Percentiles rank a stretch among this genome's conserved stretches.
phyloP scores from a whole-genome alignment of 92 coral and sea anemone species.

The Metridium senile region DNA sequence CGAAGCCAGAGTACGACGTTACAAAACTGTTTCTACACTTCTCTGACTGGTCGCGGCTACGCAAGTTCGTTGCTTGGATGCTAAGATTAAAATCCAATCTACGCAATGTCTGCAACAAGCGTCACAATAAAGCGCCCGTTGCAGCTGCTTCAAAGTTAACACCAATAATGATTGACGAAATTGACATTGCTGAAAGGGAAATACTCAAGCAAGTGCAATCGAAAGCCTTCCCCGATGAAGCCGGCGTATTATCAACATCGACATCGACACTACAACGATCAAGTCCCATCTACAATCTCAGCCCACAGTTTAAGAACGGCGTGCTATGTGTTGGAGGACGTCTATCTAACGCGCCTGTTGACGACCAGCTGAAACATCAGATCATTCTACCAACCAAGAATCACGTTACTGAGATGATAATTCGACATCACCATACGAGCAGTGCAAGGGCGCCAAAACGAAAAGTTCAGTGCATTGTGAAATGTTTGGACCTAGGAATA shows the following conservation, averaged over 20 bases:
- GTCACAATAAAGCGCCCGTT: conserved; percentile 1
- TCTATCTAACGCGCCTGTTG: conserved; percentile 38
- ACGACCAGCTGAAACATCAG: conserved; percentile 46
- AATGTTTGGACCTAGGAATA: no score
- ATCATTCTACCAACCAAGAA: conserved; percentile 42
- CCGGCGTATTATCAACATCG: not conserved
- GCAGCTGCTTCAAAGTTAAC: not conserved
- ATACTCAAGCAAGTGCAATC: conserved; percentile 36
- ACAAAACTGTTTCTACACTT: conserved; percentile 4
- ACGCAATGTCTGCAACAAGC: conserved; percentile 18
- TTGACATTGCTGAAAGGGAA: conserved; percentile 39
- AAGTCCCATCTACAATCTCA: conserved; percentile 43
- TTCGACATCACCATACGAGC: conserved; percentile 37
- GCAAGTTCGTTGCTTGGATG: conserved; percentile 38
- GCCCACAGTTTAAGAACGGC: conserved; percentile 38
- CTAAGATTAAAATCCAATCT: conserved; percentile 28
- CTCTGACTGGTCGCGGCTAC: conserved; percentile 28
- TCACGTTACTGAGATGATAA: conserved; percentile 34
- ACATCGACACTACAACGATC: not conserved
- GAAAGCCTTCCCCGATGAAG: conserved; percentile 28
- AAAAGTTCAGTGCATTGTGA: no score
- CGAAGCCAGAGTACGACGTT: conserved; percentile 9
- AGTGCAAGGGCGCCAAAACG: no score
- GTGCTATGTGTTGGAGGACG: conserved; percentile 59
- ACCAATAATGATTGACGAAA: conserved; percentile 46